These are phyloP conservation scores for Erebia ligea DNA, from an alignment of 2,888 invertebrate species.

Conservation along the genomic window DNA sequence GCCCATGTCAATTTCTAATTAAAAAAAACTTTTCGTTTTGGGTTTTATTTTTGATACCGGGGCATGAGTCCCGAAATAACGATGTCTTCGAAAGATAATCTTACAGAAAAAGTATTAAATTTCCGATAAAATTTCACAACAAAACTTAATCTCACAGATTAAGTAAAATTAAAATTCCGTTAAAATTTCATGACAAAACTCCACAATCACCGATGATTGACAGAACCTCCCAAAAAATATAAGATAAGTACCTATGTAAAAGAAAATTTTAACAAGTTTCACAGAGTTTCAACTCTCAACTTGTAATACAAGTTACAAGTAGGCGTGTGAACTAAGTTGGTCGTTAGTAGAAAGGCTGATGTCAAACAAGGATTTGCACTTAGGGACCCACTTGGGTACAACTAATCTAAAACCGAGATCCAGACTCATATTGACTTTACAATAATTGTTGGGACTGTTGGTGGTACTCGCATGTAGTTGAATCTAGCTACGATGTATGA, in stretches of 20 bases:
- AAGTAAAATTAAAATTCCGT: neutral
- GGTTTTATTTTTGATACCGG: too few relatives aligned
- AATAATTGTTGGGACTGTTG: slow-evolving; percentile 24
- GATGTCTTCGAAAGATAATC: too few relatives aligned
- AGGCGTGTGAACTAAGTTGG: slow-evolving; percentile 24
- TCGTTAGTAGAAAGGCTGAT: slow-evolving; percentile 55
- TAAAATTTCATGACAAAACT: neutral
- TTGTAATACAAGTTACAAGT: slow-evolving; percentile 27
- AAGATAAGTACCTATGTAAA: neutral
- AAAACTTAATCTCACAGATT: neutral
- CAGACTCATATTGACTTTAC: slow-evolving; percentile 42
- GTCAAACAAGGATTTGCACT: slow-evolving; percentile 81
- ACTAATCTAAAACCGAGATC: slow-evolving; percentile 73
- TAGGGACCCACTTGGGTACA: slow-evolving; percentile 52
- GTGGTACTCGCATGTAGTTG: neutral
- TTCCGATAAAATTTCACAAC: neutral
- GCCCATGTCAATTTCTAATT: too few relatives aligned
- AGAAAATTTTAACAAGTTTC: slow-evolving; percentile 30
- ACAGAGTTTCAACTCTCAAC: slow-evolving; percentile 34
- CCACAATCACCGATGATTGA: neutral
- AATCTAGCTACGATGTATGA: neutral
- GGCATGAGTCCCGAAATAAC: too few relatives aligned
- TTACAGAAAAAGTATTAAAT: neutral
- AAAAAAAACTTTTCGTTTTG: too few relatives aligned
- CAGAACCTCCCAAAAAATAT: neutral